phyloP scores from a whole-genome alignment of 2,797 vertebrate species.

The Anas flavirostris region DNA sequence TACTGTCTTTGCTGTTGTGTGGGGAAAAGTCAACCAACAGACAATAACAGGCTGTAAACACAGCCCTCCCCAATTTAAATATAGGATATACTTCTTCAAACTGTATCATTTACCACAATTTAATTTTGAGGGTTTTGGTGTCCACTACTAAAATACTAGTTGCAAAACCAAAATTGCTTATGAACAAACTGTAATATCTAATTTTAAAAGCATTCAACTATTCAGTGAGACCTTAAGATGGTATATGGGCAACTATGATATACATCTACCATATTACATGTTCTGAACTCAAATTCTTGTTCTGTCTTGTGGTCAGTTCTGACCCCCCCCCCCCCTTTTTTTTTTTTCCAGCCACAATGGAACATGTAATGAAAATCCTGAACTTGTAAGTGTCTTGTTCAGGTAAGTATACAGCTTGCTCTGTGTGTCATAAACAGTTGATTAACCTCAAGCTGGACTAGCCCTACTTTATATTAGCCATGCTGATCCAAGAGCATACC shows the following conservation, averaged over 20 bases:
- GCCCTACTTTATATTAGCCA: neutral
- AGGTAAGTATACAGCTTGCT: neutral
- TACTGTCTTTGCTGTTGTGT: neutral
- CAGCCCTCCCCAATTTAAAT: constrained; percentile 14
- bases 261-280: neutral
- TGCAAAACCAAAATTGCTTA: constrained; percentile 1
- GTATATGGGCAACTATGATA: neutral
- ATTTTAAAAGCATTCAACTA: constrained; percentile 17
- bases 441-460: neutral
- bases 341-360: neutral
- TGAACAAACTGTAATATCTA: neutral
- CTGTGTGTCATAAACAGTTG: neutral
- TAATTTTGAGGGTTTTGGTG: neutral
- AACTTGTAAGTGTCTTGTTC: neutral
- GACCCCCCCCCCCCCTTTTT: neutral
- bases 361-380: neutral
- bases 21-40: constrained; percentile 10
- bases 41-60: constrained; percentile 12
- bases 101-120: neutral
- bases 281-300: neutral
- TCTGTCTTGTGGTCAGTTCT: neutral
- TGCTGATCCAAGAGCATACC: rapidly evolving
- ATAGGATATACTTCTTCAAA: neutral
- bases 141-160: constrained; percentile 28
- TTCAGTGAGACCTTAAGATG: neutral